Conservation (phyloP, 1,140 invertebrate genomes). For the Drosophila orena region DNA sequence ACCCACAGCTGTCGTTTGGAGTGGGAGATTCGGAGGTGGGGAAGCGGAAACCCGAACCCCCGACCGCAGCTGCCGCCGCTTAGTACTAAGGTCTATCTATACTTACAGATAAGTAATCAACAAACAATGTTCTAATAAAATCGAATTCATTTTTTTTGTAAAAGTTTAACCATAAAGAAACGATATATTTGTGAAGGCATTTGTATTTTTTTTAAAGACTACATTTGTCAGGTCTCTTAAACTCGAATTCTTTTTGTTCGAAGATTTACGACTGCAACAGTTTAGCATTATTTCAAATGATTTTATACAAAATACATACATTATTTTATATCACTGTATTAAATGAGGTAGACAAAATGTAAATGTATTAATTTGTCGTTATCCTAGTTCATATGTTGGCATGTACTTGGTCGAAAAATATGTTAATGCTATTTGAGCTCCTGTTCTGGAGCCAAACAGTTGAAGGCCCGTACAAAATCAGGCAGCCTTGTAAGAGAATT, state of each 20-base stretch:
- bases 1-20: slow-evolving; percentile 23
- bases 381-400: too few relatives aligned
- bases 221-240: too few relatives aligned
- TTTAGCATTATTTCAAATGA: too few relatives aligned
- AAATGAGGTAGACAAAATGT: background rate
- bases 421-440: background rate
- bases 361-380: too few relatives aligned
- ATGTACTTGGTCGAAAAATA: background rate
- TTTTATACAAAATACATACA: background rate
- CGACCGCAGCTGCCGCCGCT: slow-evolving; percentile 24
- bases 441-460: background rate
- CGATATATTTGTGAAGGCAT: background rate
- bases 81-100: slow-evolving; percentile 38
- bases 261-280: too few relatives aligned
- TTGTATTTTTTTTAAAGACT: too few relatives aligned
- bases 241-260: too few relatives aligned
- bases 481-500: background rate
- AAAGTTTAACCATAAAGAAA: background rate
- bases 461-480: background rate
- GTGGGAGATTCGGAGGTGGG: background rate
- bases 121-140: slow-evolving; percentile 39
- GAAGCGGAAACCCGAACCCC: background rate
- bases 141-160: slow-evolving; percentile 15
- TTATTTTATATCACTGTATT: background rate
- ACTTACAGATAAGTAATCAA: slow-evolving; percentile 44